Evolutionary conservation across 1,140 invertebrate genomes (phyloP).

Genomic region (Euura lappo): DNA sequence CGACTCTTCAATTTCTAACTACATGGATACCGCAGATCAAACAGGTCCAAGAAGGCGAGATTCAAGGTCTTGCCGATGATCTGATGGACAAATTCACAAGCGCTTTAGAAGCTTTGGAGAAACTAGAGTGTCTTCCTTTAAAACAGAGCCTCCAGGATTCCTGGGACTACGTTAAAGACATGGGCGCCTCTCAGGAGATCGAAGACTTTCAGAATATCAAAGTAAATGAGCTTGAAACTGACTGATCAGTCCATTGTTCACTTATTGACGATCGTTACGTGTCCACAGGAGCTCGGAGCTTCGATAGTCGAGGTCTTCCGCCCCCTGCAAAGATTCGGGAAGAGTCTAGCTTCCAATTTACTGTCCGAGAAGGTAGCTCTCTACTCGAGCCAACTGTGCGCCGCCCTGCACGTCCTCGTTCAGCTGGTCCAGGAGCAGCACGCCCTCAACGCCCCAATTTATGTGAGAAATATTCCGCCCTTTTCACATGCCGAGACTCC

Average conservation of each 20-base stretch:
- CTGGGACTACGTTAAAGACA: slow-evolving; percentile 50
- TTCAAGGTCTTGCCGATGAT: slow-evolving; percentile 27
- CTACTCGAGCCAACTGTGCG: slow-evolving; percentile 48
- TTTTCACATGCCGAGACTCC: not conserved
- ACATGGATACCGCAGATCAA: not conserved
- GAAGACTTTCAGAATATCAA: slow-evolving; percentile 57
- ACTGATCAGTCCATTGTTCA: not conserved
- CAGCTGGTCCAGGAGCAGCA: slow-evolving; percentile 51
- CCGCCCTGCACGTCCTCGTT: slow-evolving; percentile 46
- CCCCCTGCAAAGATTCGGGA: slow-evolving; percentile 47
- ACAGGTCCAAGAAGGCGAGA: not conserved
- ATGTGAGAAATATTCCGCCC: slow-evolving; percentile 39
- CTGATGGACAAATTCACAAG: slow-evolving; percentile 39
- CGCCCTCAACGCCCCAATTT: slow-evolving; percentile 45
- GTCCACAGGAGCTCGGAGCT: slow-evolving; percentile 48
- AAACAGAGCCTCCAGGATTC: slow-evolving; percentile 51
- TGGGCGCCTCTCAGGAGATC: slow-evolving; percentile 49
- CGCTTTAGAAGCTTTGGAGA: slow-evolving; percentile 46
- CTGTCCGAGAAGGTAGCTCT: slow-evolving; percentile 47
- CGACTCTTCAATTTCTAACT: not conserved
- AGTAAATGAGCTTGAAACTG: slow-evolving; percentile 24
- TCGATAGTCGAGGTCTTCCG: slow-evolving; percentile 49
- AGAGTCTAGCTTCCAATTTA: slow-evolving; percentile 42
- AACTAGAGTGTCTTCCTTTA: slow-evolving; percentile 45
- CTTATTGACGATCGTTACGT: not conserved